A percentile compares a stretch with the other conserved stretches of the same genome.
These are phyloP conservation scores for Sebastes trivittatus DNA, from an alignment of 2,797 vertebrate genomes.

Conservation along the genomic window DNA sequence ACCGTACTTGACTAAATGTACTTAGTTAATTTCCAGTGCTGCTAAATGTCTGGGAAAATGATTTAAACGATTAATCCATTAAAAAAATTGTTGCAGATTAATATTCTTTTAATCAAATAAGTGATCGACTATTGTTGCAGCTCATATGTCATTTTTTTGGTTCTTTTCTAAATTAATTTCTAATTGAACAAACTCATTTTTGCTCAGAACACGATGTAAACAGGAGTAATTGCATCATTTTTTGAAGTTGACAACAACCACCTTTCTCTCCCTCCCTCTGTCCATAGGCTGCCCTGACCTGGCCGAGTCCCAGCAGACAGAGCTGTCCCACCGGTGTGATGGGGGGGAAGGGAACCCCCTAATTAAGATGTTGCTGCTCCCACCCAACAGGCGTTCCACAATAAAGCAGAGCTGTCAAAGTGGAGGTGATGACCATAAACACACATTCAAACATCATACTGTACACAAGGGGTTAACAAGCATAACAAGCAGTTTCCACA, in stretches of 20 bases:
- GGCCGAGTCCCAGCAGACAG: constrained; percentile 22
- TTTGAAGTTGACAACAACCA: constrained; percentile 24
- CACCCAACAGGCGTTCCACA: neutral
- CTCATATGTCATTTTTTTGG: neutral
- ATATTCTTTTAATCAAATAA: neutral
- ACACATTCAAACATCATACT: neutral
- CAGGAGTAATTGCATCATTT: constrained; percentile 42
- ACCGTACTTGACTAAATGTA: neutral
- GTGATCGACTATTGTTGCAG: neutral
- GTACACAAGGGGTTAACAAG: constrained; percentile 73
- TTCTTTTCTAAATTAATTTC: neutral
- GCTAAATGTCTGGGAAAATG: no score
- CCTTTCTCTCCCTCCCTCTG: constrained; percentile 4
- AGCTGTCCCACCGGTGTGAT: constrained; percentile 17
- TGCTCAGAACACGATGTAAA: constrained; percentile 28
- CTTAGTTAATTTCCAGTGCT: neutral
- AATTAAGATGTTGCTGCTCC: neutral
- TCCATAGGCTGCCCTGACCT: constrained; percentile 26
- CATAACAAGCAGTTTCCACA: constrained; percentile 26
- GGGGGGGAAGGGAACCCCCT: neutral
- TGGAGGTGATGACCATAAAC: neutral
- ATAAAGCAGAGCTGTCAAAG: neutral
- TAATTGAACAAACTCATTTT: neutral
- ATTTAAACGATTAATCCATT: neutral
- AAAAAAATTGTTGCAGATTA: neutral